phyloP scores from a whole-genome alignment of 2,113 vertebrate species.

The Saguinus imperator region DNA sequence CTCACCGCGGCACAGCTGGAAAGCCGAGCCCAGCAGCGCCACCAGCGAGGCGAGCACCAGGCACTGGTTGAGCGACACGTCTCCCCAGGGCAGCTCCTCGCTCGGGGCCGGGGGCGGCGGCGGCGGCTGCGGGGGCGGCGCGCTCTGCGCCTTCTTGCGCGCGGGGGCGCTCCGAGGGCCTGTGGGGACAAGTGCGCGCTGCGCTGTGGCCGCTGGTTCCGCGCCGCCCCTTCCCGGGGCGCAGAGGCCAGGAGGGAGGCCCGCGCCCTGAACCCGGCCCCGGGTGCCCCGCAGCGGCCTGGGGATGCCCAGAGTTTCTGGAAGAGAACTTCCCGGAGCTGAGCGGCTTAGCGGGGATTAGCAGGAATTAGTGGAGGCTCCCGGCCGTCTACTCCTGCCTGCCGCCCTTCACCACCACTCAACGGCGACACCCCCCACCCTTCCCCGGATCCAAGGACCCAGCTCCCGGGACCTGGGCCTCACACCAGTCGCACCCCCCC shows the following conservation, averaged over 20 bases:
- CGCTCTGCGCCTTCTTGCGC: constrained; percentile 75
- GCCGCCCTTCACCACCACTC: background rate
- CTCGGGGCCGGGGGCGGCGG: background rate
- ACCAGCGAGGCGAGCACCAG: constrained; percentile 88
- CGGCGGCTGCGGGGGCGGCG: background rate
- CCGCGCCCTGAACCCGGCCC: background rate
- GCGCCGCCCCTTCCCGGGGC: background rate
- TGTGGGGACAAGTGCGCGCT: background rate
- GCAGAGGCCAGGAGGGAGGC: accelerated
- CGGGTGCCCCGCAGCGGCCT: background rate
- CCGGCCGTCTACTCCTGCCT: background rate
- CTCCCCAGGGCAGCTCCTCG: constrained; percentile 89
- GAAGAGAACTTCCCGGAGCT: background rate
- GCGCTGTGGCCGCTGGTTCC: background rate
- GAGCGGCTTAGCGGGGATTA: background rate
- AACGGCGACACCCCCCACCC: too few species aligned
- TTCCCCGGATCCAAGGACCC: background rate
- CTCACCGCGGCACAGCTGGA: constrained; percentile 92
- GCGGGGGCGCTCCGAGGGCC: constrained; percentile 63
- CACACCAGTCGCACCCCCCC: background rate
- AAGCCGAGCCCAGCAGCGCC: constrained; percentile 89
- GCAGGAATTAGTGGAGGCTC: background rate
- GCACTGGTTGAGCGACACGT: constrained; percentile 93
- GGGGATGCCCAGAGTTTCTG: background rate
- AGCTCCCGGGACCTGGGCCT: accelerated